Evolutionary conservation across 1,140 invertebrate genomes (phyloP).

Genomic region (Bombus cullumanus): DNA sequence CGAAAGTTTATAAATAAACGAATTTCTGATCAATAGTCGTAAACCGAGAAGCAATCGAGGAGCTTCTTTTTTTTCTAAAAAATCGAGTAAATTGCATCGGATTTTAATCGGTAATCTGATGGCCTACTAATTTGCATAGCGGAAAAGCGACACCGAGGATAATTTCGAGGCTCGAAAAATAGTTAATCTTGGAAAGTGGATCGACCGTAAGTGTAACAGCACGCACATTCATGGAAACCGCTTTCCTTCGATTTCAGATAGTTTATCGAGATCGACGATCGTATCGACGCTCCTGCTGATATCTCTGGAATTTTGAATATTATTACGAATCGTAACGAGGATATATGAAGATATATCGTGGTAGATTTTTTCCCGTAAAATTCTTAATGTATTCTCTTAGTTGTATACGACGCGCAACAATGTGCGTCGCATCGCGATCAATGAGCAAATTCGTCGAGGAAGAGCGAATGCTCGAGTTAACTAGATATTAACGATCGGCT

Average conservation of each 20-base stretch:
- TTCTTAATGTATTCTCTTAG: neutral
- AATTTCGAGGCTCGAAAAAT: slow-evolving; percentile 16
- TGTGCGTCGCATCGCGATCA: neutral
- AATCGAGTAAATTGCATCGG: too few relatives aligned
- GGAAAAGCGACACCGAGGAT: neutral
- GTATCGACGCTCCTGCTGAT: too few relatives aligned
- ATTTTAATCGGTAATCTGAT: too few relatives aligned
- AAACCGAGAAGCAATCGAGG: too few relatives aligned
- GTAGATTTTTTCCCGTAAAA: neutral
- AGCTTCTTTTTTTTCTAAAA: too few relatives aligned
- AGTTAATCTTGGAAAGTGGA: slow-evolving; percentile 13
- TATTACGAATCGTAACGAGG: too few relatives aligned
- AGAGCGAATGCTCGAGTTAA: slow-evolving; percentile 4
- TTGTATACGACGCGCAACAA: neutral
- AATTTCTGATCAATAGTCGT: neutral
- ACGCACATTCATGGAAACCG: neutral
- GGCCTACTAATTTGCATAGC: slow-evolving; percentile 25
- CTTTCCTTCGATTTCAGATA: neutral
- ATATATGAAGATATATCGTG: neutral
- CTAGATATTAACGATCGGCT: slow-evolving; percentile 27
- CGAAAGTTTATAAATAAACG: neutral
- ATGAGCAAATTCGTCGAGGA: slow-evolving; percentile 2
- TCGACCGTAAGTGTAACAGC: neutral
- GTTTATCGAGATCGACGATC: neutral
- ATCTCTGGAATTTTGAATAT: neutral